Evolutionary conservation across 2,797 vertebrate species (phyloP).

Genomic region (Ficedula albicollis): DNA sequence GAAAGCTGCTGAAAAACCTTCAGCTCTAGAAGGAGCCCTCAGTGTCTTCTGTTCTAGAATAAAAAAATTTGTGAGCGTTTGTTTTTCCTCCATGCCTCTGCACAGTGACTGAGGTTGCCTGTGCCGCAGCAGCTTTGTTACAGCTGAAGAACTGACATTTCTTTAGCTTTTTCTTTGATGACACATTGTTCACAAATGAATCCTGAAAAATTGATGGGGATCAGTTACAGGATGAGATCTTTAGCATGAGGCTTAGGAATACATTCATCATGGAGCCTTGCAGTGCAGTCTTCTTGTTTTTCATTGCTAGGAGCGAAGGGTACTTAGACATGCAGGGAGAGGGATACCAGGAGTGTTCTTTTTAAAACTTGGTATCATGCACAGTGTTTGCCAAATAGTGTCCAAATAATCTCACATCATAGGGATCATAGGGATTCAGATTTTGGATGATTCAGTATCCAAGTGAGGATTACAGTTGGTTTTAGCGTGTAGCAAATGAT

Average conservation of each 20-base stretch:
- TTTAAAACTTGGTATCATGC: neutral
- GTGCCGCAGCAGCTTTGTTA: neutral
- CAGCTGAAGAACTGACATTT: neutral
- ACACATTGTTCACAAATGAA: neutral
- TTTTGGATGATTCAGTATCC: neutral
- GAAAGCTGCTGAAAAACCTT: neutral
- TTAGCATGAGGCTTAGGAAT: neutral
- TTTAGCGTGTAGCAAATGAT: neutral
- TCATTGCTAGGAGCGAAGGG: neutral
- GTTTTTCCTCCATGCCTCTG: neutral
- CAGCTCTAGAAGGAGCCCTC: neutral
- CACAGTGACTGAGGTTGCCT: neutral
- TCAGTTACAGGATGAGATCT: neutral
- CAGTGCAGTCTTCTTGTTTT: neutral
- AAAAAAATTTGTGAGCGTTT: rapidly evolving
- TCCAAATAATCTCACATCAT: neutral
- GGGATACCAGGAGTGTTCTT: neutral
- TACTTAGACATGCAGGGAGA: neutral
- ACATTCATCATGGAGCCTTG: rapidly evolving
- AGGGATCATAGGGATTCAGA: rapidly evolving
- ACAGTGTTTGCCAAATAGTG: neutral
- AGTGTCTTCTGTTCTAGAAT: neutral
- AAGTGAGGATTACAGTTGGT: neutral
- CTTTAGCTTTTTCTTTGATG: neutral
- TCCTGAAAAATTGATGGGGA: neutral